Percentiles rank a stretch among this genome's conserved stretches.
Evolutionary conservation across 1,140 invertebrate species (phyloP).

Genomic region (Proctacanthus coquilletti): DNA sequence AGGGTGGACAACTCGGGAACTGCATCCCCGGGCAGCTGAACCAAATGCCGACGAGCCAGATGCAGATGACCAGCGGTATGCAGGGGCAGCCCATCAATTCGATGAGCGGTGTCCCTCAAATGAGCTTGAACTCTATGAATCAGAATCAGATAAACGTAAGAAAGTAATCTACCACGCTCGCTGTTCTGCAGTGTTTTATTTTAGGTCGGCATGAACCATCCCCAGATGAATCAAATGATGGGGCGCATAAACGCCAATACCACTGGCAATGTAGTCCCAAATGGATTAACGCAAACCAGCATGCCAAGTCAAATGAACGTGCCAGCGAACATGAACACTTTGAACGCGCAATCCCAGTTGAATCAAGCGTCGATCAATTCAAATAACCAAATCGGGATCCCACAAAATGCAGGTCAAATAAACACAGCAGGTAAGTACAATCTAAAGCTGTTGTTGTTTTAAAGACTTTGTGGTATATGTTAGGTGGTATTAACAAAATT

Average conservation of each 20-base stretch:
- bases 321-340: neutral
- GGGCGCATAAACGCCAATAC: constrained; percentile 14
- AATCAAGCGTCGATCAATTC: neutral
- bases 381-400: neutral
- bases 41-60: constrained; percentile 25
- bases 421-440: neutral
- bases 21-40: constrained; percentile 29
- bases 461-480: too few relatives aligned
- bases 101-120: constrained; percentile 9
- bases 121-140: constrained; percentile 14
- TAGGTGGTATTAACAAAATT: too few relatives aligned
- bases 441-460: too few relatives aligned
- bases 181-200: neutral
- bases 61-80: constrained; percentile 13
- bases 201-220: constrained; percentile 13
- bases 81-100: neutral
- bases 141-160: constrained; percentile 17
- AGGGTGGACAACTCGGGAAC: constrained; percentile 4
- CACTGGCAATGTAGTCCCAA: neutral
- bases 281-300: neutral
- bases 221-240: constrained; percentile 26
- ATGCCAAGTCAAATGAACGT: neutral
- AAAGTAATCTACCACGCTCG: neutral
- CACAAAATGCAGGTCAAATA: neutral
- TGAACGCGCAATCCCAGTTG: neutral